Evolutionary conservation across 2,888 invertebrate genomes (phyloP), one percentile per base, ranked within the genome.

Genomic region (Catocala fraxini): DNA sequence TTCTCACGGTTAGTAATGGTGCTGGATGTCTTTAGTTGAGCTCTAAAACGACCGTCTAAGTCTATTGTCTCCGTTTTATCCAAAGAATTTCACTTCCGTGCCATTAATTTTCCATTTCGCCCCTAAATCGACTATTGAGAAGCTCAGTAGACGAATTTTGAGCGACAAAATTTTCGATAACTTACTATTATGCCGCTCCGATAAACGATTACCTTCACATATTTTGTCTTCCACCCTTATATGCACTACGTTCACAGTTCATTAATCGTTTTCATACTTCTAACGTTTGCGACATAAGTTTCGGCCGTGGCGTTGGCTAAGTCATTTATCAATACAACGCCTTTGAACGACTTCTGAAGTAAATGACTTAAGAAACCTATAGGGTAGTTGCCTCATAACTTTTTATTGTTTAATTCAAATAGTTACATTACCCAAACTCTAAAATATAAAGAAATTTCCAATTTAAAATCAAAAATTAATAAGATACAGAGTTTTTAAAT

Each of bases 21-120:
- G 64, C 68, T 49, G 68, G 79, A 79, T 75, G 73, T 77, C 83
- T 79, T 79, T 77, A 79, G 76, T 80, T 77, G 77, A 80, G 80
- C 82, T 79, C 79, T 75, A 71, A 75, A 84, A 81, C 80, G 83
- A 76, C 76, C 79, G 63, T 73, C 81, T 80, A 75, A 81, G 82
- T 81, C 84, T 82, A 84, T 89, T 89, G 89, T 89, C 86, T 88
- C 79, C 77, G 80, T 79, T 84, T 82, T 86, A 85, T 86, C 83
- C 81, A 74, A 83, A 84, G 84, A 88, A 87, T 87, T 89, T 91
- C 89, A 89, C 87, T 91, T 90, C 89, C 90, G 84, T 84, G 65
- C 84, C 91, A 91, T 91, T 90, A 90, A 91, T 88, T 91, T 90
- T 88, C 89, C 88, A 91, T 91, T 90, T 86, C 79, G 79, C 81